phyloP scores from a whole-genome alignment of 2,797 vertebrate species.

The Sebastes diploproa region DNA sequence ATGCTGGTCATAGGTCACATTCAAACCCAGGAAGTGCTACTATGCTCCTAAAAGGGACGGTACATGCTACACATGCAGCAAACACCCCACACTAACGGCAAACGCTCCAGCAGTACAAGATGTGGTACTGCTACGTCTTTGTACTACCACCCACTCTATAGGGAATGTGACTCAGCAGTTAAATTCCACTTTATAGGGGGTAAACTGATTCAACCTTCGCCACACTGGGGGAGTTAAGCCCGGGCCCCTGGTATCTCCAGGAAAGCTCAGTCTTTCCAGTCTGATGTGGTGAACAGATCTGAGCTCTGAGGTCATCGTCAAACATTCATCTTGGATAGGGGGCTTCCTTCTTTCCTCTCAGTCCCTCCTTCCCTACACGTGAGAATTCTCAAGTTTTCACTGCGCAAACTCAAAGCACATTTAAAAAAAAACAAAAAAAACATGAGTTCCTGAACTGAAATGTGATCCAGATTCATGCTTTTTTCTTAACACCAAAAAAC shows the following conservation, averaged over 20 bases:
- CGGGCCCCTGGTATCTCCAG: conserved; percentile 21
- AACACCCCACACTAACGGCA: neutral
- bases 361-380: neutral
- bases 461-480: neutral
- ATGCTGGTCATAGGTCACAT: neutral
- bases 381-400: neutral
- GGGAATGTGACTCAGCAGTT: conserved; percentile 52
- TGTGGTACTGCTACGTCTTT: neutral
- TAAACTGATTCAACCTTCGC: conserved; percentile 32
- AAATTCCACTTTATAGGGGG: neutral
- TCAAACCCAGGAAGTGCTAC: neutral
- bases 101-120: conserved; percentile 8
- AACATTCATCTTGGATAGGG: conserved; percentile 25
- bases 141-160: neutral
- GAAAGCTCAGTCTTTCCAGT: conserved; percentile 57
- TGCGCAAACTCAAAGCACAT: neutral
- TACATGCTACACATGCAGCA: neutral
- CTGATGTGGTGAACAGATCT: conserved; percentile 63
- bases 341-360: conserved; percentile 18
- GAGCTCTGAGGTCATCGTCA: conserved; percentile 61
- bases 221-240: neutral
- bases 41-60: neutral
- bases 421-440: neutral
- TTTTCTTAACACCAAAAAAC: neutral
- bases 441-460: neutral